Base-by-base conservation (phyloP, 2,888 invertebrate genomes). In the Iphiclides podalirius region DNA sequence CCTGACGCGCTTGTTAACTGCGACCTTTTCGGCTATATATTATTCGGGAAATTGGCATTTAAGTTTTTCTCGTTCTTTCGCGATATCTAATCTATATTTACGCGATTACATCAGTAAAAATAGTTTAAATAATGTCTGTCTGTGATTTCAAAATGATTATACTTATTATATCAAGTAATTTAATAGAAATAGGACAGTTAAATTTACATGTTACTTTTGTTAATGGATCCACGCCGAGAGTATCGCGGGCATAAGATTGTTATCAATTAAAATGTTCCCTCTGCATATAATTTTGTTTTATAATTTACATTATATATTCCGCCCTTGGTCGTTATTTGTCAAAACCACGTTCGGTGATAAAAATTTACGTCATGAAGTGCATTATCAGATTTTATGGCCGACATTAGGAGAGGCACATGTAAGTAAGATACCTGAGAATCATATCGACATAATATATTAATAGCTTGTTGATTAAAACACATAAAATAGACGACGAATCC, bases 1-100 rank as follows among this genome's bases (percentile, higher is more conserved):
- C 33, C 14, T 13, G 11, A 41, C 38, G 26, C 44, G 47, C 47
- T 51, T 50, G 39, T 50, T 53, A 47, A 42, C 42, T 31, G 12
- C n/a, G 12, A 16, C 23, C 40, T 35, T 12, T 2, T 20, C 20
- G 20, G 44, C n/a, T 39, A 33, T 42, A 26, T 31, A 40, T 37
- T 47, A 43, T 47, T 43, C 38, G 26, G n/a, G 34, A 47, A 35
- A 34, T 34, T 26, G 34, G n/a, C 15, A 26, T 41, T 41, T 36
- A 47, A 47, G 26, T 41, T 23, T 14, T 26, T 41, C n/a, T 17
- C 36, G 17, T 15, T 12, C 13, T 36, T n/a, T 37, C 28, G 15
- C 44, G 20, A 20, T 6, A 16, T 23, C 28, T 36, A 44, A n/a
- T n/a, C n/a, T n/a, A n/a, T n/a, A n/a, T n/a, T n/a, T n/a, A n/a